These are phyloP conservation scores for Lordiphosa collinella DNA, from an alignment of 1,140 invertebrate genomes.

Conservation along the genomic window DNA sequence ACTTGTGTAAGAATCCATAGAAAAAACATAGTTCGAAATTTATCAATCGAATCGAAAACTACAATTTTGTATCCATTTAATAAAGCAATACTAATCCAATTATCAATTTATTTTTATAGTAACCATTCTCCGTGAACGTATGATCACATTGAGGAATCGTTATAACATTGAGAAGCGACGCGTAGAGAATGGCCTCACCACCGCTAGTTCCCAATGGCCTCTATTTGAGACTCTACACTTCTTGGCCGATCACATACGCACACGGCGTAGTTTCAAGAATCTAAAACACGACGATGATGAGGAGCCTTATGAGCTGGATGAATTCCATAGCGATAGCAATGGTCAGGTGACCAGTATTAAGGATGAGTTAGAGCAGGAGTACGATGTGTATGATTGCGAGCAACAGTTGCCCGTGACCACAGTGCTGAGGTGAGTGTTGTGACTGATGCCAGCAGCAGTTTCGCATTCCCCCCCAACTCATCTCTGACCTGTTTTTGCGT, in stretches of 20 bases:
- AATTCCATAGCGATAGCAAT: slow-evolving; percentile 46
- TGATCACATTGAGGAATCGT: slow-evolving; percentile 74
- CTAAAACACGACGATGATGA: slow-evolving; percentile 38
- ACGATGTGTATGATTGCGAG: slow-evolving; percentile 52
- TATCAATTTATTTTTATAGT: slow-evolving; percentile 27
- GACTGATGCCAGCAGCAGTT: too few relatives aligned
- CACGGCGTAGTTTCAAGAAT: slow-evolving; percentile 69
- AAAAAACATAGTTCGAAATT: too few relatives aligned
- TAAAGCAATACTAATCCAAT: too few relatives aligned
- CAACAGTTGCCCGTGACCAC: slow-evolving; percentile 58
- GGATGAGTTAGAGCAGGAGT: slow-evolving; percentile 44
- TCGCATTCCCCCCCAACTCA: background rate
- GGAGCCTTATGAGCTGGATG: slow-evolving; percentile 46
- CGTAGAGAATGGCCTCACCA: slow-evolving; percentile 44
- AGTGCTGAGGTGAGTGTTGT: slow-evolving; percentile 46
- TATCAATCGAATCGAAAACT: too few relatives aligned
- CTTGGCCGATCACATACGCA: slow-evolving; percentile 71
- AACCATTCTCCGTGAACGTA: slow-evolving; percentile 69
- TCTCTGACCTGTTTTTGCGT: background rate
- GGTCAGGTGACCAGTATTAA: slow-evolving; percentile 37
- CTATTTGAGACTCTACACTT: slow-evolving; percentile 73
- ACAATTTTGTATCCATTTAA: too few relatives aligned
- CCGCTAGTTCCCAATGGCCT: slow-evolving; percentile 66
- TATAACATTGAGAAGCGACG: slow-evolving; percentile 79
- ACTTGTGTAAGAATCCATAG: too few relatives aligned